Conservation (phyloP, 1,140 invertebrate species). For the Sitophilus oryzae region DNA sequence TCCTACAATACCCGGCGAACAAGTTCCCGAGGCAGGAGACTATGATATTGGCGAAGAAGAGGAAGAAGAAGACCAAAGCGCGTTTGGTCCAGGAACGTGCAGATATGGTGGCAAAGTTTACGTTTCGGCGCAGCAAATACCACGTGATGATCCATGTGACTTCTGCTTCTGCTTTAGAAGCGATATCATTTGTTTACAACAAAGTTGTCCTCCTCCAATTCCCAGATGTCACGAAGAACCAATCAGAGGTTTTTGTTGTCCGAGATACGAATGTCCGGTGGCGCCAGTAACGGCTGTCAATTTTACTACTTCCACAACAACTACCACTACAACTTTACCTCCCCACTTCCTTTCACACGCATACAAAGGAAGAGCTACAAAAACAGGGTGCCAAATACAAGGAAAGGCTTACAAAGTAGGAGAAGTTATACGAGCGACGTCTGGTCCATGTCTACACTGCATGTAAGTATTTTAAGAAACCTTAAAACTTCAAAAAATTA, state of each 20-base stretch:
- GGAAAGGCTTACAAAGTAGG: conserved; percentile 77
- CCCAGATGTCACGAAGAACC: conserved; percentile 84
- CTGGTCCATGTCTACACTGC: conserved; percentile 87
- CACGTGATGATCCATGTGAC: conserved; percentile 87
- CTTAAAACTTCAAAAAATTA: too few species aligned
- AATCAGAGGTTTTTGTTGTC: conserved; percentile 90
- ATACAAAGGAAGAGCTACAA: conserved; percentile 65
- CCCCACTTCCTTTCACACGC: conserved; percentile 73
- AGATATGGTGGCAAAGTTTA: conserved; percentile 87
- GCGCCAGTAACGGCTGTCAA: conserved; percentile 72
- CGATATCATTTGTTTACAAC: conserved; percentile 91
- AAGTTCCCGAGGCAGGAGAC: conserved; percentile 31
- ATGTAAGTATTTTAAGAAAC: conserved; percentile 61
- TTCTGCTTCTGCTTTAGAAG: conserved; percentile 97
- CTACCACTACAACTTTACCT: conserved; percentile 77
- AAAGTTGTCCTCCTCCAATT: conserved; percentile 90
- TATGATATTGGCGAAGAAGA: conserved; percentile 49
- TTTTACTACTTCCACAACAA: conserved; percentile 75
- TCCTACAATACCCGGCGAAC: conserved; percentile 25
- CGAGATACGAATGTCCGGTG: conserved; percentile 87
- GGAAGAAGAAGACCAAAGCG: conserved; percentile 63
- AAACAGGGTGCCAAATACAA: conserved; percentile 76
- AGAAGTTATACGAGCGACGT: conserved; percentile 73
- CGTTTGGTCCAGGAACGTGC: conserved; percentile 80
- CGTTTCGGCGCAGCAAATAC: conserved; percentile 90